phyloP scores from a whole-genome alignment of 2,888 invertebrate genomes.

The Noctua pronuba region DNA sequence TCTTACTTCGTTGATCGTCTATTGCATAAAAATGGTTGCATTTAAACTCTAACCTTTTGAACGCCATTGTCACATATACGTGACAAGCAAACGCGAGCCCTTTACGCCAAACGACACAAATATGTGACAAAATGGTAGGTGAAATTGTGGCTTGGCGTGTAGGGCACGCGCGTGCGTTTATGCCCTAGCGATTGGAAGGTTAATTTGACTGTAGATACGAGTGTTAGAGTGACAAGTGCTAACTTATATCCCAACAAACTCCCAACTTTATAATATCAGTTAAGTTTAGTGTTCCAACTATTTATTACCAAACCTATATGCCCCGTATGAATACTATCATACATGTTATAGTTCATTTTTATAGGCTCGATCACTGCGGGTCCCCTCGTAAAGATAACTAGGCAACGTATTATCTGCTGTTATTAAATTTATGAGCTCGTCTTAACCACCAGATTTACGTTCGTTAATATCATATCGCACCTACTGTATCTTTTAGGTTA shows the following conservation, averaged over 20 bases:
- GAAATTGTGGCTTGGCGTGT: too few species aligned
- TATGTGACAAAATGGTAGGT: too few species aligned
- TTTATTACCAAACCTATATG: neutral
- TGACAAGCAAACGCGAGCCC: too few species aligned
- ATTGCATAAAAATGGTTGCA: too few species aligned
- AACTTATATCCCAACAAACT: neutral
- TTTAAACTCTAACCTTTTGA: too few species aligned
- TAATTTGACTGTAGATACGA: too few species aligned
- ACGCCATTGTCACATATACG: too few species aligned
- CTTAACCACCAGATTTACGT: constrained; percentile 34
- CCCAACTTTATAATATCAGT: neutral
- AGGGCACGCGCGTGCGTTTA: too few species aligned
- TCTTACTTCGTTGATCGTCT: too few species aligned
- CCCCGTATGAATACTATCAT: neutral
- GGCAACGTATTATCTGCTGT: constrained; percentile 24
- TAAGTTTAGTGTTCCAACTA: neutral
- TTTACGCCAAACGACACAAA: too few species aligned
- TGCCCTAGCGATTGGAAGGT: too few species aligned
- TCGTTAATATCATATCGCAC: neutral
- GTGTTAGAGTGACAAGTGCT: neutral
- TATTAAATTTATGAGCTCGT: constrained; percentile 45
- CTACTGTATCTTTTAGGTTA: neutral
- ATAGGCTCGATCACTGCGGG: constrained; percentile 26
- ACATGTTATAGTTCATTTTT: constrained; percentile 33
- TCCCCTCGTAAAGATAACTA: constrained; percentile 51